Percentiles rank a stretch among this genome's conserved stretches.
These are phyloP conservation scores for Euschistus heros DNA, from an alignment of 1,140 invertebrate genomes.

Conservation along the genomic window DNA sequence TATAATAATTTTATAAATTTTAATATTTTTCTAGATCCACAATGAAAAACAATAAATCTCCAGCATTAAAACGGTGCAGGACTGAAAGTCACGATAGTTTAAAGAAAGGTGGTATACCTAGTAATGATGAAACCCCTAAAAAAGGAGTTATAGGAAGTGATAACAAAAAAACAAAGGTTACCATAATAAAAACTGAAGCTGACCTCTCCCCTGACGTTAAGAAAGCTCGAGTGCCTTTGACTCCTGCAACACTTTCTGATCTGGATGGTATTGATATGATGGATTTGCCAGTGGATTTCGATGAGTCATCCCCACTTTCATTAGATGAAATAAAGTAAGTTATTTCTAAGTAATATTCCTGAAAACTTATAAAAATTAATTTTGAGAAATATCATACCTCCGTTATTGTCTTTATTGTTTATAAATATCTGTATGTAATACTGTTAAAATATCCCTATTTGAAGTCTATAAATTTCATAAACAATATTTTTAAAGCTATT, in stretches of 20 bases:
- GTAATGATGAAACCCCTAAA: background rate
- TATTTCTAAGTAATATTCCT: background rate
- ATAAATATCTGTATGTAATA: no score
- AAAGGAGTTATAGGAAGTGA: background rate
- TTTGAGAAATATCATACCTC: no score
- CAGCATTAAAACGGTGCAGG: background rate
- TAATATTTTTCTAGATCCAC: background rate
- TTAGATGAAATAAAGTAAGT: constrained; percentile 43
- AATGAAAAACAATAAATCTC: background rate
- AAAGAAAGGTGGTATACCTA: background rate
- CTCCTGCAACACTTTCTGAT: constrained; percentile 40
- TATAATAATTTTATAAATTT: no score
- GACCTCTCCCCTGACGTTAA: background rate
- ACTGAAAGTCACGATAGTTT: background rate
- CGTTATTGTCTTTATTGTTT: no score
- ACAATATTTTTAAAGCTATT: no score
- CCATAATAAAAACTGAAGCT: background rate
- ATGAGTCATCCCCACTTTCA: constrained; percentile 44
- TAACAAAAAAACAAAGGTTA: constrained; percentile 2
- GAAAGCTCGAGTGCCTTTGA: constrained; percentile 24
- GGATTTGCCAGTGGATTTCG: constrained; percentile 50
- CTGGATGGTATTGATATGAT: constrained; percentile 52
- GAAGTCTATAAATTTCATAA: no score
- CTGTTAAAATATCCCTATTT: no score
- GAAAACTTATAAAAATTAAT: background rate